These are phyloP conservation scores for Carcinoscorpius rotundicauda DNA, from an alignment of 1,140 invertebrate species.

Conservation along the genomic window DNA sequence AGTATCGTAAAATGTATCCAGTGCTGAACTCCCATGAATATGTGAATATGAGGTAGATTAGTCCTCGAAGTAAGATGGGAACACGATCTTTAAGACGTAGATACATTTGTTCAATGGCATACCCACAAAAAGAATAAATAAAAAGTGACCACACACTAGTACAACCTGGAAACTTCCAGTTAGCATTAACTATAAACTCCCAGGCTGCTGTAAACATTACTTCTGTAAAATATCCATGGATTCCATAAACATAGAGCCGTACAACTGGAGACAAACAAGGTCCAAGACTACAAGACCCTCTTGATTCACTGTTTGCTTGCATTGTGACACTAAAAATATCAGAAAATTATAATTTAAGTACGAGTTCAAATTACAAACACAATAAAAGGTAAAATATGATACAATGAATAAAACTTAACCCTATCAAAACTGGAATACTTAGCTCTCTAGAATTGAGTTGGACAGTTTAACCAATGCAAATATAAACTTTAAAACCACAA, in stretches of 20 bases:
- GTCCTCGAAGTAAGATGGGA: constrained; percentile 32
- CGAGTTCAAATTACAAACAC: too few relatives aligned
- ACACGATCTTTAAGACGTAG: constrained; percentile 27
- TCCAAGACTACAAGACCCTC: neutral
- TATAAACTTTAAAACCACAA: too few relatives aligned
- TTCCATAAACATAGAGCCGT: constrained; percentile 40
- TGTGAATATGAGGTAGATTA: constrained; percentile 38
- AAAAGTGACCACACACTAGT: constrained; percentile 40
- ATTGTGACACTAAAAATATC: too few relatives aligned
- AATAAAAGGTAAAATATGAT: too few relatives aligned
- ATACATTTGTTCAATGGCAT: constrained; percentile 37
- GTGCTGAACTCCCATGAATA: constrained; percentile 41
- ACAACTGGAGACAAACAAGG: constrained; percentile 12
- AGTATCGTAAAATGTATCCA: constrained; percentile 36
- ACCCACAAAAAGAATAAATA: constrained; percentile 38
- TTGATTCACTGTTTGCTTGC: too few relatives aligned
- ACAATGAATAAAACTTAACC: too few relatives aligned
- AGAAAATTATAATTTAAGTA: too few relatives aligned
- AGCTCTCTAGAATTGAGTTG: too few relatives aligned
- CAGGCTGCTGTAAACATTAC: constrained; percentile 42
- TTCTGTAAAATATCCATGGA: constrained; percentile 42
- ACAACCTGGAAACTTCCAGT: constrained; percentile 37
- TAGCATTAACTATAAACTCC: constrained; percentile 39
- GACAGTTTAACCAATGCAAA: too few relatives aligned
- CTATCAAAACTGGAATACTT: too few relatives aligned